phyloP scores from a whole-genome alignment of 2,797 vertebrate species.

The Echiichthys vipera region DNA sequence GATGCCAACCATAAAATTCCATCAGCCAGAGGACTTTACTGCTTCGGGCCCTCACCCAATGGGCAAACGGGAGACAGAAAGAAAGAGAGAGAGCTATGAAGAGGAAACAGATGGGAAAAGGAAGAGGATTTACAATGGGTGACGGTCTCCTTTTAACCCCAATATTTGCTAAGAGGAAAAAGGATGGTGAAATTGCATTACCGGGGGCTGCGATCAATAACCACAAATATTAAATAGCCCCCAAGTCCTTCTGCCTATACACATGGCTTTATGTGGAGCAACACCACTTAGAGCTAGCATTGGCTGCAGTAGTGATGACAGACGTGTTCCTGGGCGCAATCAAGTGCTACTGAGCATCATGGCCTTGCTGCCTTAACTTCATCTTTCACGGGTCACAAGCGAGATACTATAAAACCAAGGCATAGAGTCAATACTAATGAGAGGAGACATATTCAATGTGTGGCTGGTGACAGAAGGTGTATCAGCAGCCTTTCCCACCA shows the following conservation, averaged over 20 bases:
- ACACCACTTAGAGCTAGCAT: slow-evolving; percentile 51
- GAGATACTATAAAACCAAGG: slow-evolving; percentile 64
- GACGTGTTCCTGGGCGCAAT: slow-evolving; percentile 60
- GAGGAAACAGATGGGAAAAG: slow-evolving; percentile 63
- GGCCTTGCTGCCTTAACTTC: slow-evolving; percentile 52
- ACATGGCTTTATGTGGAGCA: slow-evolving; percentile 50
- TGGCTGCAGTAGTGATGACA: slow-evolving; percentile 48
- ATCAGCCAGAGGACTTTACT: slow-evolving; percentile 79
- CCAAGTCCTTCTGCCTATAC: slow-evolving; percentile 47
- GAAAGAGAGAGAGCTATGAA: slow-evolving; percentile 44
- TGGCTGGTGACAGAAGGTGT: slow-evolving; percentile 70
- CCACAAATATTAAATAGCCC: slow-evolving; percentile 78
- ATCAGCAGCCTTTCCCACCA: slow-evolving; percentile 67
- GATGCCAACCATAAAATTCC: slow-evolving; percentile 80
- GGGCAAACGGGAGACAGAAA: slow-evolving; percentile 50
- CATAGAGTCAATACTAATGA: slow-evolving; percentile 75
- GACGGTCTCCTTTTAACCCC: slow-evolving; percentile 75
- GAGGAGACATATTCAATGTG: slow-evolving; percentile 69
- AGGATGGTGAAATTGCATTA: slow-evolving; percentile 78
- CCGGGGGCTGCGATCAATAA: slow-evolving; percentile 76
- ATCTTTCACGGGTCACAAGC: slow-evolving; percentile 67
- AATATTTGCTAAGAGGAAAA: slow-evolving; percentile 82
- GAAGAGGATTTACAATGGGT: slow-evolving; percentile 73
- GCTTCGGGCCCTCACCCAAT: slow-evolving; percentile 72
- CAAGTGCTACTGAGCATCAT: slow-evolving; percentile 60